phyloP scores from a whole-genome alignment of 2,113 vertebrate genomes.

The Paedocypris sp. region DNA sequence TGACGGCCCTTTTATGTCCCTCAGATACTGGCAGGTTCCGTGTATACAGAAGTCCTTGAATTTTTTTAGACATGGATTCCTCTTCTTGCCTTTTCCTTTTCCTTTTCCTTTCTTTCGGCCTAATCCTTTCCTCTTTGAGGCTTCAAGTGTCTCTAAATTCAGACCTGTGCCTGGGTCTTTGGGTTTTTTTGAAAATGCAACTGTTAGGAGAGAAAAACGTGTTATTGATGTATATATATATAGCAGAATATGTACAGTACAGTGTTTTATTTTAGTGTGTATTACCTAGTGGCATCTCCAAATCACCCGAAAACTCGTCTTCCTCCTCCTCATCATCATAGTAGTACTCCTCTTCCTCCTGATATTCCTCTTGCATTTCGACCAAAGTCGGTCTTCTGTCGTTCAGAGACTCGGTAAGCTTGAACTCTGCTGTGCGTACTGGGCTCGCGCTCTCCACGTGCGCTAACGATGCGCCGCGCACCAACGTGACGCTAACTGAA shows the following conservation, averaged over 20 bases:
- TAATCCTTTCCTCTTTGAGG: slow-evolving; percentile 57
- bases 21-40: slow-evolving; percentile 80
- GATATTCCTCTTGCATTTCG: slow-evolving; percentile 24
- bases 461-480: slow-evolving; percentile 54
- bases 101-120: slow-evolving; percentile 62
- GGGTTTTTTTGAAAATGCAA: slow-evolving; percentile 78
- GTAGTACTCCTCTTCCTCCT: slow-evolving; percentile 46
- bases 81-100: slow-evolving; percentile 83
- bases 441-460: slow-evolving; percentile 49
- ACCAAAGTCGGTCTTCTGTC: slow-evolving; percentile 42
- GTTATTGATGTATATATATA: neutral
- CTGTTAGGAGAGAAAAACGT: slow-evolving; percentile 45
- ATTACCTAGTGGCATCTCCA: slow-evolving; percentile 51
- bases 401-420: slow-evolving; percentile 45
- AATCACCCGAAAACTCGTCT: slow-evolving; percentile 54
- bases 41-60: slow-evolving; percentile 94
- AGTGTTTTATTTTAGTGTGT: neutral
- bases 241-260: neutral
- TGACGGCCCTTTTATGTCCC: slow-evolving; percentile 62
- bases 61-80: slow-evolving; percentile 81
- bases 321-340: slow-evolving; percentile 45
- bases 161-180: slow-evolving; percentile 54
- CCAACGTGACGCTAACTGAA: slow-evolving; percentile 47
- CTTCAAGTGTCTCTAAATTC: slow-evolving; percentile 38
- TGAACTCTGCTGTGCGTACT: slow-evolving; percentile 51